Evolutionary conservation across 2,888 invertebrate species (phyloP), one percentile per base, ranked within the genome.

Genomic region (Cosmia trapezina): DNA sequence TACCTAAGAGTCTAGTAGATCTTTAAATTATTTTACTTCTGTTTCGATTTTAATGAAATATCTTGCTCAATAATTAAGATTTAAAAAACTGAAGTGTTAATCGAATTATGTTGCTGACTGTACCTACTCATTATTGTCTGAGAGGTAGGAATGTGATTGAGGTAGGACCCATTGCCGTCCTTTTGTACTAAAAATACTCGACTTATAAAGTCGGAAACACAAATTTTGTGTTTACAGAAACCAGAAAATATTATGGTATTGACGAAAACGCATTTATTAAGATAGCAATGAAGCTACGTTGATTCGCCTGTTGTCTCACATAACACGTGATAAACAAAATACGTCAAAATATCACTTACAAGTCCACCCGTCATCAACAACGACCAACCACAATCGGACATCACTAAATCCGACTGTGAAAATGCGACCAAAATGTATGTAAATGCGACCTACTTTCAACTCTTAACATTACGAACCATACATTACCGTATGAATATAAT

Each of bases 371-470:
- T 17, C 59, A 57, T 37, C n/a, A 66, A 45, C 12, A n/a, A 6
- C 28, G 3, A 28, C 8, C 8, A 59, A 68, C 70, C 80, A 67
- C 66, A 80, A 63, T 51, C 6, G 57, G 56, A 70, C 53, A 65
- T 37, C 17, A 56, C 64, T 51, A 63, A 82, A 60, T 28, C 19
- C n/a, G 1, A 22, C 41, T 49, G 19, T 4, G 43, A 54, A 64
- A 80, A 76, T 7, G 12, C 37, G 12, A 28, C 47, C 51, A 76
- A 83, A 83, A 83, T 65, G 70, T 85, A 88, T 89, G 86, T 84
- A 88, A 90, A 91, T 88, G 80, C 81, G 89, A 88, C 91, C 91
- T 85, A 91, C 87, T 89, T 93, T 86, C 84, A 71, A 82, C 82
- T 88, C 83, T 83, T 76, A 71, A 68, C 70, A 71, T 86, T 83